Evolutionary conservation across 1,140 invertebrate genomes (phyloP).

Genomic region (Arion vulgaris): DNA sequence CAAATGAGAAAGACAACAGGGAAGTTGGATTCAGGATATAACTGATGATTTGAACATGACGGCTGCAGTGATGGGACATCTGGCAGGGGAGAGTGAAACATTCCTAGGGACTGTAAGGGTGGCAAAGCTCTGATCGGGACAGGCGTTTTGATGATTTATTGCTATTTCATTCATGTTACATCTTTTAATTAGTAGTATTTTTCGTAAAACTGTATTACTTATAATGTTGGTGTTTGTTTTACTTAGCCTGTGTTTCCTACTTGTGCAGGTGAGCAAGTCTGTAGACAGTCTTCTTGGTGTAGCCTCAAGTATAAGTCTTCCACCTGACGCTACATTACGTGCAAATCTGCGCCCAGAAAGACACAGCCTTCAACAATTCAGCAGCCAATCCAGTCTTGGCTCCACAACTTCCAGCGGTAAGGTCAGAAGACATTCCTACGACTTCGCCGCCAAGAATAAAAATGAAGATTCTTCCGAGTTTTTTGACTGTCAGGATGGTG

Average conservation of each 20-base stretch:
- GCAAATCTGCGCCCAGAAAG: not conserved
- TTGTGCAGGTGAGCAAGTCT: slow-evolving; percentile 37
- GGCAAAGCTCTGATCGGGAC: too few relatives aligned
- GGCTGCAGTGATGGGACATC: too few relatives aligned
- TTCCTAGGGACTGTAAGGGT: too few relatives aligned
- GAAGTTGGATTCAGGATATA: too few relatives aligned
- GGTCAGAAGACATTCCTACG: slow-evolving; percentile 30
- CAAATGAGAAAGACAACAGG: too few relatives aligned
- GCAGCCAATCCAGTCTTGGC: not conserved
- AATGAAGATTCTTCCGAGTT: not conserved
- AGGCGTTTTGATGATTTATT: too few relatives aligned
- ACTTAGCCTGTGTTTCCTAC: not conserved
- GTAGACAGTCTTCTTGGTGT: slow-evolving; percentile 38
- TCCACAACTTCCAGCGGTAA: not conserved
- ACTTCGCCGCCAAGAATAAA: not conserved
- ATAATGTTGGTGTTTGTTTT: too few relatives aligned
- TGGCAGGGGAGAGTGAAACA: too few relatives aligned
- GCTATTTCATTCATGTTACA: too few relatives aligned
- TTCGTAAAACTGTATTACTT: too few relatives aligned
- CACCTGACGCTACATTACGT: slow-evolving; percentile 8
- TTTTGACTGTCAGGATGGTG: not conserved
- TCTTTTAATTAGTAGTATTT: too few relatives aligned
- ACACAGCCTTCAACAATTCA: slow-evolving; percentile 18
- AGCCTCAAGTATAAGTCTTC: slow-evolving; percentile 31
- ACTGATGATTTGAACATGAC: too few relatives aligned